phyloP scores from a whole-genome alignment of 2,797 vertebrate species.

The Acanthornis magna region DNA sequence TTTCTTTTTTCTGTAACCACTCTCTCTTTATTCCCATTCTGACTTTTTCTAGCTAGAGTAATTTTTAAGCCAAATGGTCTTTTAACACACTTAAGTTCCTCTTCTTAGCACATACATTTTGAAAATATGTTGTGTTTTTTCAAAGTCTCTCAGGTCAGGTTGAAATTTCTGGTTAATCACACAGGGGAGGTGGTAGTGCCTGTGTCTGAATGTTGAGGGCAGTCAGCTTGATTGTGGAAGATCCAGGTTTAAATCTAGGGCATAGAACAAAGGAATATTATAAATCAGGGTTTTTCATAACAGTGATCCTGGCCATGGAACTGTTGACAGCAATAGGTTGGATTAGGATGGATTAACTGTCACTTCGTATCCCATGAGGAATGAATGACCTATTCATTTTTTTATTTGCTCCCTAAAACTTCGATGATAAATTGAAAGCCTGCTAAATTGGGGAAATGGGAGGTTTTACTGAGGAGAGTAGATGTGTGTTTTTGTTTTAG shows the following conservation, averaged over 20 bases:
- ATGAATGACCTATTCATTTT: background rate
- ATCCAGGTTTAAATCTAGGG: background rate
- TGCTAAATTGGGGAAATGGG: background rate
- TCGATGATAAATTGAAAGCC: background rate
- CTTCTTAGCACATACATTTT: background rate
- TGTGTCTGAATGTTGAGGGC: background rate
- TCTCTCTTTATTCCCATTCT: background rate
- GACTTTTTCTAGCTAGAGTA: background rate
- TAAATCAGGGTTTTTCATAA: background rate
- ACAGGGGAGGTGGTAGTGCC: background rate
- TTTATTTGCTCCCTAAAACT: background rate
- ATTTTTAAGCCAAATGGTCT: background rate
- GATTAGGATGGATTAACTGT: background rate
- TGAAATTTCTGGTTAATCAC: background rate
- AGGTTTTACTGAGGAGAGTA: background rate
- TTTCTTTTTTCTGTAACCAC: background rate
- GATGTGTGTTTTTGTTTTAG: background rate
- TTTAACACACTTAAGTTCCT: background rate
- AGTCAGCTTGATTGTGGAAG: background rate
- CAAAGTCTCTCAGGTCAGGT: background rate
- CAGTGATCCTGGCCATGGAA: background rate
- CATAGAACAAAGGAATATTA: background rate
- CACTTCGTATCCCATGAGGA: background rate
- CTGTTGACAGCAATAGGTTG: background rate
- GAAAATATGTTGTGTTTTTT: background rate